These are phyloP conservation scores for Ageneiosus marmoratus DNA, from an alignment of 2,113 vertebrate genomes.

Conservation along the genomic window DNA sequence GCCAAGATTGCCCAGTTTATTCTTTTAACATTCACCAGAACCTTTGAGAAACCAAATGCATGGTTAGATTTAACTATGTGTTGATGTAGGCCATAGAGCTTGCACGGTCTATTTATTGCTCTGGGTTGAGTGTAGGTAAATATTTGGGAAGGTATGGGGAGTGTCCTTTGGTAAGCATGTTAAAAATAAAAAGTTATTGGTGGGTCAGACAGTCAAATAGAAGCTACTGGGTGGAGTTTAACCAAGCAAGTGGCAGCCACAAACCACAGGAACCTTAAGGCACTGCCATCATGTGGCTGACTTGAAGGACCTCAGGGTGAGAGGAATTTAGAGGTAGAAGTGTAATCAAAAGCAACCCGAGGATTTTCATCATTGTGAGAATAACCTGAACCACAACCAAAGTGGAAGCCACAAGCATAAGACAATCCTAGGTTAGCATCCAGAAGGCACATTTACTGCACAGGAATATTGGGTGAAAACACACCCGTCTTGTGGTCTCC, in stretches of 20 bases:
- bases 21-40: background rate
- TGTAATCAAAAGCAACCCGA: constrained; percentile 26
- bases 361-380: constrained; percentile 13
- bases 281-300: constrained; percentile 53
- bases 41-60: background rate
- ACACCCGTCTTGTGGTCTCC: constrained; percentile 68
- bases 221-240: constrained; percentile 53
- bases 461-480: constrained; percentile 71
- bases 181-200: constrained; percentile 60
- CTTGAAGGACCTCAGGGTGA: constrained; percentile 30
- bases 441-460: constrained; percentile 49
- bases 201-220: constrained; percentile 51
- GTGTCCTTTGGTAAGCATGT: constrained; percentile 55
- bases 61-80: background rate
- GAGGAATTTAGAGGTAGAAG: constrained; percentile 47
- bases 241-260: constrained; percentile 52
- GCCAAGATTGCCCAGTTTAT: too few relatives aligned
- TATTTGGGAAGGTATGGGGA: constrained; percentile 59
- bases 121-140: constrained; percentile 42
- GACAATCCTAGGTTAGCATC: constrained; percentile 36
- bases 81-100: background rate
- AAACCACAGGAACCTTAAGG: constrained; percentile 55
- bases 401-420: constrained; percentile 49
- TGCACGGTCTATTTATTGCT: background rate
- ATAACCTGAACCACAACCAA: background rate